These are phyloP conservation scores for Latrodectus elegans DNA, from an alignment of 2,888 invertebrate species.

Conservation along the genomic window DNA sequence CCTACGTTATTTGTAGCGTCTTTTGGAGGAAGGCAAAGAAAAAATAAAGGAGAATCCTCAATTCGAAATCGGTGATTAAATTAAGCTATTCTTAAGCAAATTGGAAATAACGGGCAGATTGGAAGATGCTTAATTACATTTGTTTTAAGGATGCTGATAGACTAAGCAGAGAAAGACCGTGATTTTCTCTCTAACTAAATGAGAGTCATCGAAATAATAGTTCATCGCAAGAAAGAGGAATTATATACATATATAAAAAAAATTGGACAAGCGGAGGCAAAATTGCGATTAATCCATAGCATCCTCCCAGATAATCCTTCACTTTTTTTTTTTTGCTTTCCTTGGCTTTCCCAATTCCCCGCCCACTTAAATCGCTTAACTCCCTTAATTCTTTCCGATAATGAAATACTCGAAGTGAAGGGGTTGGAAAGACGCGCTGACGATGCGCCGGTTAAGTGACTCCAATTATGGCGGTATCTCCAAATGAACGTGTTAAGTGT, in stretches of 20 bases:
- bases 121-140: conserved; percentile 28
- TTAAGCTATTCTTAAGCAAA: conserved; percentile 23
- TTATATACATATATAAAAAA: background rate
- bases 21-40: too few relatives aligned
- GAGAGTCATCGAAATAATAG: conserved; percentile 16
- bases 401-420: conserved; percentile 35
- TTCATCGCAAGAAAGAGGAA: background rate
- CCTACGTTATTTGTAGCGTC: too few relatives aligned
- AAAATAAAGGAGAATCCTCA: background rate
- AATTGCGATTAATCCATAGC: conserved; percentile 39
- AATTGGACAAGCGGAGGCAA: background rate
- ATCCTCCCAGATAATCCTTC: conserved; percentile 40
- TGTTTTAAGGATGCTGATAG: conserved; percentile 12
- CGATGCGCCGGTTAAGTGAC: conserved; percentile 36
- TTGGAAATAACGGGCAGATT: background rate
- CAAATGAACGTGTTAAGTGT: conserved; percentile 39
- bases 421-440: background rate
- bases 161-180: background rate
- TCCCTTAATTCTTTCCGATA: conserved; percentile 43
- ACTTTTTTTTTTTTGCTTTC: background rate
- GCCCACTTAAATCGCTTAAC: background rate
- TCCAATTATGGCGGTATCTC: conserved; percentile 37
- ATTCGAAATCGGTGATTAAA: conserved; percentile 13
- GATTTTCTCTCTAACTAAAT: conserved; percentile 27
- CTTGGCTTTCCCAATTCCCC: conserved; percentile 4